Percentiles rank a stretch among this genome's conserved stretches.
phyloP scores from a whole-genome alignment of 2,797 vertebrate species.

The Chaunax sp. region DNA sequence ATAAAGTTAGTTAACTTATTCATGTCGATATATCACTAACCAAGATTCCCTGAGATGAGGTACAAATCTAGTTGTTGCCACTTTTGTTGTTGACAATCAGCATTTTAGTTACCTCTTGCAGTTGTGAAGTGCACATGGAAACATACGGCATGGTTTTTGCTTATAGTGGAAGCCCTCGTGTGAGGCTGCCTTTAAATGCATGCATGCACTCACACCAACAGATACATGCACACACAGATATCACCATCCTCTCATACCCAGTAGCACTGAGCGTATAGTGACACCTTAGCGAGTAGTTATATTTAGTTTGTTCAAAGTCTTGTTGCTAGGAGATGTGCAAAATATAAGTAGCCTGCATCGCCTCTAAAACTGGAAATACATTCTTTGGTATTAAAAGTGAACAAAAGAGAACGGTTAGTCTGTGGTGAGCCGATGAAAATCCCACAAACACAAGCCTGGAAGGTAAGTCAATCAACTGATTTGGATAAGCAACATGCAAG shows the following conservation, averaged over 20 bases:
- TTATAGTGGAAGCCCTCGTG: background rate
- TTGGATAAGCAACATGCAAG: conserved; percentile 12
- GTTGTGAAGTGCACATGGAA: background rate
- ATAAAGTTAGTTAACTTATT: no score
- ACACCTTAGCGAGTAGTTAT: conserved; percentile 76
- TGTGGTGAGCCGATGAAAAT: conserved; percentile 63
- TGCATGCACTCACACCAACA: background rate
- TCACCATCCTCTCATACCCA: conserved; percentile 22
- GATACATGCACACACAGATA: background rate
- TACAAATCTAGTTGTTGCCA: no score
- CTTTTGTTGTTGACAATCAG: background rate
- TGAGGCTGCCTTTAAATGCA: background rate
- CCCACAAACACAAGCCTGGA: conserved; percentile 29
- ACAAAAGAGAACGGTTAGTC: conserved; percentile 66
- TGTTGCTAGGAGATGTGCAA: conserved; percentile 85
- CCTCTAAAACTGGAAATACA: conserved; percentile 69
- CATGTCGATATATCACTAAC: no score
- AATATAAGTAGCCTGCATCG: conserved; percentile 75
- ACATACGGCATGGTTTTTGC: conserved; percentile 3
- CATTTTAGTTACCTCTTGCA: background rate
- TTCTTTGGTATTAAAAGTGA: conserved; percentile 66
- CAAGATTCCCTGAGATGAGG: no score
- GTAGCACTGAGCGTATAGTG: conserved; percentile 47
- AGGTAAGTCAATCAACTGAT: conserved; percentile 31
- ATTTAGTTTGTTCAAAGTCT: conserved; percentile 82